These are phyloP conservation scores for Anguilla pacifica DNA, from an alignment of 2,797 vertebrate genomes.

Conservation along the genomic window DNA sequence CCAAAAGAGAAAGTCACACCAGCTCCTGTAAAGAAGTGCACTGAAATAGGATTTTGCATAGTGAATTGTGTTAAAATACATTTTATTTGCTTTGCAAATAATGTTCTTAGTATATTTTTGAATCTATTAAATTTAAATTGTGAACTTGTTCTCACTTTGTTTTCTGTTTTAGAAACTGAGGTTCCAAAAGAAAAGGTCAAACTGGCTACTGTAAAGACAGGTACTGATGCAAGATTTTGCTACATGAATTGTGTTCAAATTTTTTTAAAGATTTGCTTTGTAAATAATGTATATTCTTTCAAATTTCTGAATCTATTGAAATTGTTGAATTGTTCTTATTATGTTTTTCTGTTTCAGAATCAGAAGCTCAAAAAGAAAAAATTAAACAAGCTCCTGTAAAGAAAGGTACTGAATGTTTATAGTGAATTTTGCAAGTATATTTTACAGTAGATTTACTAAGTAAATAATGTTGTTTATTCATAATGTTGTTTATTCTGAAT, in stretches of 20 bases:
- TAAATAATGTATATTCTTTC: too few relatives aligned
- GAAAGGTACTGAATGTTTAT: neutral
- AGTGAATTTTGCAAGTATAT: neutral
- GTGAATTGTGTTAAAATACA: neutral
- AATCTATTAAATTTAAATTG: neutral
- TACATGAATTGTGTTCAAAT: too few relatives aligned
- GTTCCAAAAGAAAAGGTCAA: neutral
- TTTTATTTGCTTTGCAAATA: neutral
- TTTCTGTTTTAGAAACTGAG: neutral
- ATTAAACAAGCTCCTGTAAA: constrained; percentile 6
- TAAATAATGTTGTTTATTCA: too few relatives aligned
- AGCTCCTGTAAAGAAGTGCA: neutral
- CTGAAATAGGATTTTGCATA: neutral
- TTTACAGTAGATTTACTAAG: too few relatives aligned
- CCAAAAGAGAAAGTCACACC: neutral
- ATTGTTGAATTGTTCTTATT: too few relatives aligned
- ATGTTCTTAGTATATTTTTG: neutral
- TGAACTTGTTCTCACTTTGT: neutral
- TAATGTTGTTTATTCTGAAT: too few relatives aligned
- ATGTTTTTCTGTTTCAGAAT: too few relatives aligned
- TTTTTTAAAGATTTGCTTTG: too few relatives aligned
- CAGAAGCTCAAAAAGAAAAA: neutral
- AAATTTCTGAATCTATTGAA: too few relatives aligned
- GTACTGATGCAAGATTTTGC: neutral
- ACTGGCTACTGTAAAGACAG: too few relatives aligned